Evolutionary conservation across 1,140 invertebrate species (phyloP), one percentile per base, ranked within the genome.

Genomic region (Drosophila persimilis): DNA sequence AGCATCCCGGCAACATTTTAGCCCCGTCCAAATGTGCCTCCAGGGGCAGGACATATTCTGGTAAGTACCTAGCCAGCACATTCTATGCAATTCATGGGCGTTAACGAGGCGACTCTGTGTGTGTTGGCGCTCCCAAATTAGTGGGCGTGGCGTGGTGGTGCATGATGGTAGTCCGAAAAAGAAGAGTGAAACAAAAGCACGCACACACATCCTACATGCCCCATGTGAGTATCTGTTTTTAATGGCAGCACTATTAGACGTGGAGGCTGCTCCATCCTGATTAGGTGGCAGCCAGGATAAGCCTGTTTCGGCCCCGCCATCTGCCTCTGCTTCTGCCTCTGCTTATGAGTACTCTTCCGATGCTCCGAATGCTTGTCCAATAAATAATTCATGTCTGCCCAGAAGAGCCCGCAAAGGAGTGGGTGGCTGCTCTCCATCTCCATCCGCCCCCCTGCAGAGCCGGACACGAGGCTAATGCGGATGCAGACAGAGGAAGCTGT

Each of bases 381-480:
- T 86, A 86, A 86, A 86, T 86, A 86, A 88, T 86, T 86, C 81
- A 86, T 86, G 80, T 78, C 79, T 83, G 79, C 69, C 43, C 77
- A 63, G 66, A 80, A 76, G 70, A 59, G 78, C 79, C 74, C 44
- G 70, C 75, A 44, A 22, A 53, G 50, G 45, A 72, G 31, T 26
- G 17, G 5, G 7, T 31, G 26, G 2, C 24, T 5, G 29, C 1
- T 6, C 11, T 31, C 44, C 39, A 9, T 1, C 8, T 26, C 9
- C 15, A 2, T 11, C 29, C 15, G 11, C 7, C 26, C 15, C 20
- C 5, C 9, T 9, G 13, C 48, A 3, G 17, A 26, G n/a, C 26
- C 24, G 39, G 39, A 26, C n/a, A 2, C 35, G 31, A 24, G 22
- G 29, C 47, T 48, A 75, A 57, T 73, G 69, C 73, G 61, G 58